Evolutionary conservation across 2,888 invertebrate species (phyloP).

Genomic region (Epinotia bilunana): DNA sequence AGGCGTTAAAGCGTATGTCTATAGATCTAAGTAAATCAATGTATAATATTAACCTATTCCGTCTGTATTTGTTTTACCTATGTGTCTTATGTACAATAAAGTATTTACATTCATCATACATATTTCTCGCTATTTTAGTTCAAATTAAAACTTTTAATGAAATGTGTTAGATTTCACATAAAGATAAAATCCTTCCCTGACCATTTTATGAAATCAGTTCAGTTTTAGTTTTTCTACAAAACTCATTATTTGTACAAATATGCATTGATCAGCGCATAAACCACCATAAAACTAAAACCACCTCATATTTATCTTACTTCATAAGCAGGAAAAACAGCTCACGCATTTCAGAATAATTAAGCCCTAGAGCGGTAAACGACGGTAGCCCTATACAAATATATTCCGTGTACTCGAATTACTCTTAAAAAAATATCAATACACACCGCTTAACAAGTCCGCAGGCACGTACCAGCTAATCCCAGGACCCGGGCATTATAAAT

Average conservation of each 20-base stretch:
- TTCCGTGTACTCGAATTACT: constrained; percentile 1
- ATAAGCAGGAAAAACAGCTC: neutral
- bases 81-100: too few species aligned
- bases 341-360: constrained; percentile 12
- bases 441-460: constrained; percentile 52
- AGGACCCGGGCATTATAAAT: constrained; percentile 72
- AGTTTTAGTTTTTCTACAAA: neutral
- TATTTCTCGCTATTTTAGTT: neutral
- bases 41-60: neutral
- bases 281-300: neutral
- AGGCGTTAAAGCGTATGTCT: neutral
- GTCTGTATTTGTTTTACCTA: too few species aligned
- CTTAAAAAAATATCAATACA: constrained; percentile 47
- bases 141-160: neutral
- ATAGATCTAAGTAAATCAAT: neutral
- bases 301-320: neutral
- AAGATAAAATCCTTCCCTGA: too few species aligned
- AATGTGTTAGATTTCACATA: too few species aligned
- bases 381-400: constrained; percentile 8
- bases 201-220: neutral
- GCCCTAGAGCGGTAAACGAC: constrained; percentile 22
- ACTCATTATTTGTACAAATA: neutral
- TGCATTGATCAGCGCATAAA: neutral
- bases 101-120: too few species aligned
- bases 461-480: constrained; percentile 66